These are phyloP conservation scores for Euura saliciscinereae DNA, from an alignment of 1,140 invertebrate genomes.

Conservation along the genomic window DNA sequence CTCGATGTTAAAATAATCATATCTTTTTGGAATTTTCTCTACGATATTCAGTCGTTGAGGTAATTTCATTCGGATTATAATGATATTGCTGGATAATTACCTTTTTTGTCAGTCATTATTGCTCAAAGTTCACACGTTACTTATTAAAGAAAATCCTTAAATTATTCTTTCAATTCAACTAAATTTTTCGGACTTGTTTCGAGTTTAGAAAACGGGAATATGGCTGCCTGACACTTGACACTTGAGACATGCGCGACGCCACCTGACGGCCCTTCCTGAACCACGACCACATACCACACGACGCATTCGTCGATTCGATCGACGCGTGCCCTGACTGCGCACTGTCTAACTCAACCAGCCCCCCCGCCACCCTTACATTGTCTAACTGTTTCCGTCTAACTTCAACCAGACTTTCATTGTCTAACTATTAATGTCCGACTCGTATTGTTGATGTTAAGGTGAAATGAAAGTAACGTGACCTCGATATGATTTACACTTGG, in stretches of 20 bases:
- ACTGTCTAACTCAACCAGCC: no score
- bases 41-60: conserved; percentile 26
- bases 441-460: no score
- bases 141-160: not conserved
- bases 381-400: no score
- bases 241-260: conserved; percentile 1
- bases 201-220: conserved; percentile 3
- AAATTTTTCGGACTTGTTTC: conserved; percentile 1
- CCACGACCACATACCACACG: no score
- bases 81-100: conserved; percentile 52
- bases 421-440: no score
- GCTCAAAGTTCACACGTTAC: conserved; percentile 35
- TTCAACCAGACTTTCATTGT: no score
- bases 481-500: no score
- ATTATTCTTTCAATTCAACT: not conserved
- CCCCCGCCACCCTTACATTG: no score
- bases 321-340: no score
- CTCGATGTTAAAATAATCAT: not conserved
- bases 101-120: conserved; percentile 62
- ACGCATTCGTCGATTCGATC: no score
- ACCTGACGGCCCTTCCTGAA: not conserved
- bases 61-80: conserved; percentile 30
- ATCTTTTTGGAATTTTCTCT: no score
- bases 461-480: no score
- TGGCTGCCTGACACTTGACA: conserved; percentile 5